phyloP scores from a whole-genome alignment of 1,140 invertebrate genomes.

The Calycopis cecrops region DNA sequence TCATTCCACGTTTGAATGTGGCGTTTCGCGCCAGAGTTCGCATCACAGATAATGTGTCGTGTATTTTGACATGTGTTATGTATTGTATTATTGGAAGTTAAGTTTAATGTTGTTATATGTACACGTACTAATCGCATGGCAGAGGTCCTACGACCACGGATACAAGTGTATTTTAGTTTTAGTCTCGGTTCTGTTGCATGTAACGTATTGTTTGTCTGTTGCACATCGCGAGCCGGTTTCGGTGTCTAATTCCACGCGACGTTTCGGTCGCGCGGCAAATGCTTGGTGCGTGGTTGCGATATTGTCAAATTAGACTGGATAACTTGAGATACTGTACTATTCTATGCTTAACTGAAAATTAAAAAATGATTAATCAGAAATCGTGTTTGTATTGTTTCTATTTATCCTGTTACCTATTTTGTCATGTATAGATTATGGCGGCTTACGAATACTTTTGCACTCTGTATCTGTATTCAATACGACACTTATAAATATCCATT shows the following conservation, averaged over 20 bases:
- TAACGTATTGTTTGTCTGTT: conserved; percentile 16
- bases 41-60: conserved; percentile 33
- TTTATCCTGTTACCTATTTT: neutral
- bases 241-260: conserved; percentile 12
- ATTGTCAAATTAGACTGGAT: conserved; percentile 64
- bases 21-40: conserved; percentile 27
- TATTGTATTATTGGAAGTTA: conserved; percentile 29
- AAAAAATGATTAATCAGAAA: conserved; percentile 68
- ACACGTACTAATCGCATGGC: conserved; percentile 59
- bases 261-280: conserved; percentile 10
- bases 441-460: too few relatives aligned
- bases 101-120: conserved; percentile 32
- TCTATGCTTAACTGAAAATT: conserved; percentile 73
- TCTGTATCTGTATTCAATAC: too few relatives aligned
- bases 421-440: neutral
- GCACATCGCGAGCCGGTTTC: conserved; percentile 34
- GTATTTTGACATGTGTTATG: conserved; percentile 24
- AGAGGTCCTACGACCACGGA: conserved; percentile 25
- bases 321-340: conserved; percentile 68
- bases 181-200: conserved; percentile 16
- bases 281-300: conserved; percentile 43
- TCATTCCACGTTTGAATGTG: conserved; percentile 52
- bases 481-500: too few relatives aligned
- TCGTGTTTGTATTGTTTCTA: conserved; percentile 23
- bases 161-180: conserved; percentile 24